Percentiles rank a stretch among this genome's conserved stretches.
These are phyloP conservation scores for Tetranychus piercei DNA, from an alignment of 2,888 invertebrate species.

Conservation along the genomic window DNA sequence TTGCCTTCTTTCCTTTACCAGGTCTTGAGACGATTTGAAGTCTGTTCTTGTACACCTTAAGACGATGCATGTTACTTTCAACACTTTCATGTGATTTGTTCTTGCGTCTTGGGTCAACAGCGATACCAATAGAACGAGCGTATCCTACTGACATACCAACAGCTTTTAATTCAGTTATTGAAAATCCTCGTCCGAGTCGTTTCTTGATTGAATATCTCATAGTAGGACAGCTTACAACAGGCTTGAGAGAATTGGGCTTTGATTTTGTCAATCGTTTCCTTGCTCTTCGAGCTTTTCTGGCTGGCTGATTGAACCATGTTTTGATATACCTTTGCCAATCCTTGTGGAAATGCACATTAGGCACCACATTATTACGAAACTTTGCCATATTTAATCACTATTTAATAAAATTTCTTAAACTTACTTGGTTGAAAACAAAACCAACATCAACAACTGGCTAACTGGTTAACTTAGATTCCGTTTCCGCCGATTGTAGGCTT, in stretches of 20 bases:
- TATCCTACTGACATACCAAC: slow-evolving; percentile 49
- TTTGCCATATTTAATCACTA: slow-evolving; percentile 36
- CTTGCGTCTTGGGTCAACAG: slow-evolving; percentile 81
- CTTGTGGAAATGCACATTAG: slow-evolving; percentile 99
- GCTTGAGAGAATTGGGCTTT: slow-evolving; percentile 71
- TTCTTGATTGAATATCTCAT: slow-evolving; percentile 85
- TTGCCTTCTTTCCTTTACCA: slow-evolving; percentile 53
- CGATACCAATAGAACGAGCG: slow-evolving; percentile 56
- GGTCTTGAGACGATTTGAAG: slow-evolving; percentile 75
- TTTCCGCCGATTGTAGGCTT: too few relatives aligned
- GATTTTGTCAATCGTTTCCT: slow-evolving; percentile 81
- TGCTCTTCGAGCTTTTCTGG: slow-evolving; percentile 71
- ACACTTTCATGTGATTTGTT: slow-evolving; percentile 89
- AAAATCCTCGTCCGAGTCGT: slow-evolving; percentile 86
- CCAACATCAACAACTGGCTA: too few relatives aligned
- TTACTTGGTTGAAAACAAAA: too few relatives aligned
- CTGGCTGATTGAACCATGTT: slow-evolving; percentile 98
- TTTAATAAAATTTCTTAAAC: background rate
- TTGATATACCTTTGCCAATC: slow-evolving; percentile 96
- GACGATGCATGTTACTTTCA: slow-evolving; percentile 66
- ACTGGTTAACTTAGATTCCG: too few relatives aligned
- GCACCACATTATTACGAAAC: slow-evolving; percentile 95
- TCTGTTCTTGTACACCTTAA: slow-evolving; percentile 88
- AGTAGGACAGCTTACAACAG: slow-evolving; percentile 82
- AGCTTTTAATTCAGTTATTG: slow-evolving; percentile 68